Evolutionary conservation across 2,797 vertebrate species (phyloP).

Genomic region (Brotula barbata): DNA sequence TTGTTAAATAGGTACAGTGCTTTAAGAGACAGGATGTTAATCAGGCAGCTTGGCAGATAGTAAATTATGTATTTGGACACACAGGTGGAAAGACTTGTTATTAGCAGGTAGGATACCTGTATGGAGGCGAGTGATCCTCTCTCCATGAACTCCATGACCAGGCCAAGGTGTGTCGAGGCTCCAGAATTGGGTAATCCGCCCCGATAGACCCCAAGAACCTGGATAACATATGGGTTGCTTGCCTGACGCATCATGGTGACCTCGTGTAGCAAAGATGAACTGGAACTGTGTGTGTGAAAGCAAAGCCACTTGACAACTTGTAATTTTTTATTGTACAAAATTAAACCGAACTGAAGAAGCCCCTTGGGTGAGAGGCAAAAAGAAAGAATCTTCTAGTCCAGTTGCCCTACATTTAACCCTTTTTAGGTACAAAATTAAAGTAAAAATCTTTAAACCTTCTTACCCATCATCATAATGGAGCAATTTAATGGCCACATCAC

Average conservation of each 20-base stretch:
- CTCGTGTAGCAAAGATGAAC: conserved; percentile 61
- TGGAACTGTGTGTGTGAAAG: conserved; percentile 27
- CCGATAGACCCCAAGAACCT: conserved; percentile 69
- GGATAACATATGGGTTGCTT: conserved; percentile 68
- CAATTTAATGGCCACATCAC: conserved; percentile 76
- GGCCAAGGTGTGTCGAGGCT: conserved; percentile 49
- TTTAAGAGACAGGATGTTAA: no score
- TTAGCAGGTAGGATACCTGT: conserved; percentile 52
- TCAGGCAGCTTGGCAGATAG: no score
- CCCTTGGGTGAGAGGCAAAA: no score
- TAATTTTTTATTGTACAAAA: no score
- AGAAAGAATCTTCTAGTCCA: no score
- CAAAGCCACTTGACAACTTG: not conserved
- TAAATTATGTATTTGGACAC: no score
- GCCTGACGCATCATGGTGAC: conserved; percentile 70
- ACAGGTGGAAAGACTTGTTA: no score
- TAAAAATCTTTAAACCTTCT: conserved; percentile 2
- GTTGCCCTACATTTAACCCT: no score
- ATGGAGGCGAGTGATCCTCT: conserved; percentile 70
- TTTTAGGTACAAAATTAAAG: no score
- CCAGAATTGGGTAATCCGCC: conserved; percentile 15
- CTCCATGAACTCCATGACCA: conserved; percentile 83
- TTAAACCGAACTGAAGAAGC: no score
- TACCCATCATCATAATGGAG: conserved; percentile 69
- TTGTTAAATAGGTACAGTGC: no score